These are phyloP conservation scores for Echiichthys vipera DNA, from an alignment of 2,797 vertebrate species.

Conservation along the genomic window DNA sequence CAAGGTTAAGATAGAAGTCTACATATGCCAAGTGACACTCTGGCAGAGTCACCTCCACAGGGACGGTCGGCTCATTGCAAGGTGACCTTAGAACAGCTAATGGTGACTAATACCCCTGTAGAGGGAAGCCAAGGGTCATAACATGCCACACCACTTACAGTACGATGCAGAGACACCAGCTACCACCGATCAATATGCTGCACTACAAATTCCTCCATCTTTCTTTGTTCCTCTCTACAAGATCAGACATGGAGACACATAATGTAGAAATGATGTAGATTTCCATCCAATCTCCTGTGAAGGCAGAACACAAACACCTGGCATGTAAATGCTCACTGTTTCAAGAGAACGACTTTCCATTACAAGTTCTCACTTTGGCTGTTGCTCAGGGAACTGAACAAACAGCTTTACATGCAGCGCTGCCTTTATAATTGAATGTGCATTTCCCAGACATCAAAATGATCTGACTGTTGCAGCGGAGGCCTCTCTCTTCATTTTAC, in stretches of 20 bases:
- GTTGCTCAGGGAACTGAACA: conserved; percentile 78
- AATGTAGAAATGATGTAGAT: conserved; percentile 78
- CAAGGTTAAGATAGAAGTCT: conserved; percentile 82
- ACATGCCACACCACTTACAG: conserved; percentile 72
- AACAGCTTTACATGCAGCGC: conserved; percentile 77
- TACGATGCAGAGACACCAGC: conserved; percentile 58
- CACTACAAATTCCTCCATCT: conserved; percentile 73
- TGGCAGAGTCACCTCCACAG: conserved; percentile 72
- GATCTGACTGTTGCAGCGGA: conserved; percentile 61
- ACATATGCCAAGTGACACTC: conserved; percentile 65
- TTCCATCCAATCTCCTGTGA: conserved; percentile 66
- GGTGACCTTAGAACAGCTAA: conserved; percentile 83
- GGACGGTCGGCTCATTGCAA: conserved; percentile 75
- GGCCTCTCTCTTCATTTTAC: conserved; percentile 74
- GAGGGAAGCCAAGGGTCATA: conserved; percentile 69
- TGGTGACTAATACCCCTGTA: conserved; percentile 82
- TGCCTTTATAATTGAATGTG: conserved; percentile 85
- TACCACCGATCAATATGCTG: conserved; percentile 72
- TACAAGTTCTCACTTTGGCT: conserved; percentile 78
- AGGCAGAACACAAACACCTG: conserved; percentile 72
- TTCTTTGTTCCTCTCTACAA: conserved; percentile 64
- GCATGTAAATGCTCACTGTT: conserved; percentile 81
- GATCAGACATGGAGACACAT: conserved; percentile 60
- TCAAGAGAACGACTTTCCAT: conserved; percentile 85
- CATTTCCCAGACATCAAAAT: conserved; percentile 80